Evolutionary conservation across 1,140 invertebrate genomes (phyloP), one percentile per base, ranked within the genome.

Genomic region (Pseudomyrmex dendroicus): DNA sequence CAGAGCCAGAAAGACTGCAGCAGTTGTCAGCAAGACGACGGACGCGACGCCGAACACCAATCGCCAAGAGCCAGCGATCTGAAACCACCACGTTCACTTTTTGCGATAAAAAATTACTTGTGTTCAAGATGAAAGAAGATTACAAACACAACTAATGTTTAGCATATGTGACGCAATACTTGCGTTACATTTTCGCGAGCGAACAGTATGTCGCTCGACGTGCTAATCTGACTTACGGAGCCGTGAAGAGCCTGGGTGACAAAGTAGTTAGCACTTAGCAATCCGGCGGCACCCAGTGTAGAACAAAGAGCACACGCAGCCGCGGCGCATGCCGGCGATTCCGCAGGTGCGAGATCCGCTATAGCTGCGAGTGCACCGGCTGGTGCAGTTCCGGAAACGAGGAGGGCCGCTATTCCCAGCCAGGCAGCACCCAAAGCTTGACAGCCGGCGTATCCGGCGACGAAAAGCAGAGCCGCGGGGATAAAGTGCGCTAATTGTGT

Each of bases 11-110:
- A 96, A 96, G 20, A 95, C 94, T 0, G 94, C 93, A 2, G 95
- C 95, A 0, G 95, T 95, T 9, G 92, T 87, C 3, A 95, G 82
- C 9, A 96, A 72, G 20, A 95, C 95, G 4, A 95, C 94, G 0
- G 95, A 95, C 0, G 95, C 95, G 1, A 95, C 94, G 0, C 95
- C 95, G 64, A 96, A 96, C 0, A 95, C 95, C 12, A 96, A 78
- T 2, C 95, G 91, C 95, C 95, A 96, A 22, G 95, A 95, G 17
- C 95, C 95, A 12, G 95, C 95, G 87, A 95, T 95, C 95, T 95
- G 73, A 54, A 87, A 82, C 17, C 48, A 4, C 5, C 35, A 35
- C 35, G 25, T 25, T 25, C 25, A 25, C 3, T 25, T 35, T 35
- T 35, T 1, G 15, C 17, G 46, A 44, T 22, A 35, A 35, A 35